phyloP scores from a whole-genome alignment of 2,113 vertebrate species.

The Megaleporinus macrocephalus region DNA sequence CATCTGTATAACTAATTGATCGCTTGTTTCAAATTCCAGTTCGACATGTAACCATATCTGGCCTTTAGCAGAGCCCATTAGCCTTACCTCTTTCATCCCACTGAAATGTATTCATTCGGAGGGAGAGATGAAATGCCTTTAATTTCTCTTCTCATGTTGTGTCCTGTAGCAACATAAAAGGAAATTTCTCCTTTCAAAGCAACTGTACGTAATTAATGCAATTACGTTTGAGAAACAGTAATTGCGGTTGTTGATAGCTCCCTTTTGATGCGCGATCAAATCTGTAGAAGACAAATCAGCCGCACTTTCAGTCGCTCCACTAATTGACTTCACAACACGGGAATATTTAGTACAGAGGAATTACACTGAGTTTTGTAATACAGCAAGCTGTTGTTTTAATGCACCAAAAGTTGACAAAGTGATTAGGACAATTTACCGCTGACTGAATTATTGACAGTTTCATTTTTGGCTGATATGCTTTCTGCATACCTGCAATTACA shows the following conservation, averaged over 20 bases:
- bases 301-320: constrained; percentile 12
- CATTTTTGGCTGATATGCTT: neutral
- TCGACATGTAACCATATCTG: constrained; percentile 47
- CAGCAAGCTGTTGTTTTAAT: neutral
- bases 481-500: neutral
- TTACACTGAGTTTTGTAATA: neutral
- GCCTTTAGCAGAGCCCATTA: constrained; percentile 43
- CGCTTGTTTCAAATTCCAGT: constrained; percentile 41
- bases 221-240: constrained; percentile 34
- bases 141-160: constrained; percentile 24
- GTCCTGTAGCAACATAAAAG: constrained; percentile 24
- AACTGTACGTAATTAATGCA: constrained; percentile 39
- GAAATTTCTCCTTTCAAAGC: constrained; percentile 34
- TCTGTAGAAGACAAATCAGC: constrained; percentile 16
- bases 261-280: constrained; percentile 20
- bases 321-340: constrained; percentile 18
- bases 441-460: neutral
- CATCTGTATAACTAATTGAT: constrained; percentile 56
- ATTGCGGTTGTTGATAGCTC: constrained; percentile 39
- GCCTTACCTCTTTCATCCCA: constrained; percentile 17
- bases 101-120: constrained; percentile 33
- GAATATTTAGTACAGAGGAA: neutral
- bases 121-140: constrained; percentile 40
- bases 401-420: neutral
- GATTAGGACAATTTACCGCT: neutral